phyloP scores from a whole-genome alignment of 2,113 vertebrate genomes.

The Tangachromis dhanisi region DNA sequence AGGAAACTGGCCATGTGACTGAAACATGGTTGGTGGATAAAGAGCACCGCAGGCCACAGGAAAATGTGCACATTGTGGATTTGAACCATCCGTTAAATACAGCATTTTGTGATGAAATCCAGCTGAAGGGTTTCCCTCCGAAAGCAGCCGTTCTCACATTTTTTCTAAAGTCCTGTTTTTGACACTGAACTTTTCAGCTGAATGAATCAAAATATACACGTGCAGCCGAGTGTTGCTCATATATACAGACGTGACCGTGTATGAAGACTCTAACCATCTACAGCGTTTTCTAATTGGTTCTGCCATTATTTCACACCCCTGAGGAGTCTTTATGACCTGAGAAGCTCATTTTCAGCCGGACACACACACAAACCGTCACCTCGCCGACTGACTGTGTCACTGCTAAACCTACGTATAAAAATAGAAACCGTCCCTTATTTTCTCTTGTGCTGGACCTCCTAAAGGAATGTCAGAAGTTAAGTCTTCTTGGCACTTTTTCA shows the following conservation, averaged over 20 bases:
- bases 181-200: neutral
- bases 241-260: neutral
- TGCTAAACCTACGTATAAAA: conserved; percentile 28
- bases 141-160: neutral
- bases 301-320: conserved; percentile 41
- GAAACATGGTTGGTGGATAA: neutral
- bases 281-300: neutral
- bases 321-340: conserved; percentile 61
- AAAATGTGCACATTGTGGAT: neutral
- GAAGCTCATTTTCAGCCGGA: conserved; percentile 12
- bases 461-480: neutral
- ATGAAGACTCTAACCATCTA: neutral
- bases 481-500: neutral
- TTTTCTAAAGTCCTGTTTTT: neutral
- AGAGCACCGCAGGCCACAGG: neutral
- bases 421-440: neutral
- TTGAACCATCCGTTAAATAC: neutral
- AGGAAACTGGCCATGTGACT: neutral
- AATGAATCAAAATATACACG: neutral
- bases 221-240: neutral
- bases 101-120: neutral
- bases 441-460: neutral
- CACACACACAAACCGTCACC: neutral
- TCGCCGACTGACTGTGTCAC: neutral
- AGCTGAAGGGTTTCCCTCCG: neutral